phyloP scores from a whole-genome alignment of 2,797 vertebrate species.

The Phyllotis vaccarum region DNA sequence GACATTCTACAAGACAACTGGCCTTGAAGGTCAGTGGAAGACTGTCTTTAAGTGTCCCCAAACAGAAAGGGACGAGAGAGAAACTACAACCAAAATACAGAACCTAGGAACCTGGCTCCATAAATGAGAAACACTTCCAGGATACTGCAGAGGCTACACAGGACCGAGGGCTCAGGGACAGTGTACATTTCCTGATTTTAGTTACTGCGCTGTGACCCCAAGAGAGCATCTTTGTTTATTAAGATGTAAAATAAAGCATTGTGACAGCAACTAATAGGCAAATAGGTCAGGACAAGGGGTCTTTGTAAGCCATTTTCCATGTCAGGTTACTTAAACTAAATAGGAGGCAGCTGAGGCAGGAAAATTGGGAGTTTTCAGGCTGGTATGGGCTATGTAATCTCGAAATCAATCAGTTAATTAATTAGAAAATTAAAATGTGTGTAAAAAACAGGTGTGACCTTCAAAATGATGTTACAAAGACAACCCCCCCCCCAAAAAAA shows the following conservation, averaged over 20 bases:
- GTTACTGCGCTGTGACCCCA: slow-evolving; percentile 8
- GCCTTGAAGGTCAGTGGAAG: background rate
- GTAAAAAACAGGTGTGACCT: slow-evolving; percentile 2
- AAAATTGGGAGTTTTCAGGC: background rate
- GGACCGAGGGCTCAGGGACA: background rate
- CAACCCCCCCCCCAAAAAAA: slow-evolving; percentile 47
- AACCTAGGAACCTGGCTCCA: background rate
- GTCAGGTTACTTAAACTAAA: slow-evolving; percentile 47
- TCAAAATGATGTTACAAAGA: slow-evolving; percentile 35
- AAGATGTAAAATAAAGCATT: slow-evolving; percentile 17
- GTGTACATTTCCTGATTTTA: slow-evolving; percentile 16
- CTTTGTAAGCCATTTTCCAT: slow-evolving; percentile 8
- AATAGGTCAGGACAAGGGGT: background rate
- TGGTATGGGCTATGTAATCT: background rate
- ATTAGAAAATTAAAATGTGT: background rate
- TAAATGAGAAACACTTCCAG: background rate
- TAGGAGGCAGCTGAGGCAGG: background rate
- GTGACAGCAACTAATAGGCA: slow-evolving; percentile 22
- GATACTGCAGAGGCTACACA: background rate
- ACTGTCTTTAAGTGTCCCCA: background rate
- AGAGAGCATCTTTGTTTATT: background rate
- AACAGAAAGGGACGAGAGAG: background rate
- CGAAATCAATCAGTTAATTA: background rate
- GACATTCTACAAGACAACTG: background rate
- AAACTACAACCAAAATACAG: background rate